Conservation (phyloP, 1,140 invertebrate genomes). For the Drosophila bocki region DNA sequence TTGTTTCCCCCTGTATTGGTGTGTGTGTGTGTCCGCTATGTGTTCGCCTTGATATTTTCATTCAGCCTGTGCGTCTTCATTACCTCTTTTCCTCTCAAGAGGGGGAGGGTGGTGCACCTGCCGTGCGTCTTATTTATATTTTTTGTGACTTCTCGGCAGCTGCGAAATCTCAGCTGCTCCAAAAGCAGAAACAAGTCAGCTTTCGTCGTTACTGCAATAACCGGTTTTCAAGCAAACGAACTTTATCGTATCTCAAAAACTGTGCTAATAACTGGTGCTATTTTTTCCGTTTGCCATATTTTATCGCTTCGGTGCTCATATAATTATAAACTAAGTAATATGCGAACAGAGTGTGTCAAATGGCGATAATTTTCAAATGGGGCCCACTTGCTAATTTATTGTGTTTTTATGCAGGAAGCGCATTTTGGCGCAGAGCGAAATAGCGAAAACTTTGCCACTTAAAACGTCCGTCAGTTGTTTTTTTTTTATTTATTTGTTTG, state of each 20-base stretch:
- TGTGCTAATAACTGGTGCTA: slow-evolving; percentile 52
- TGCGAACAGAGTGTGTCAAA: slow-evolving; percentile 7
- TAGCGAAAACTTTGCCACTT: slow-evolving; percentile 32
- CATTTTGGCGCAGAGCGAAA: slow-evolving; percentile 9
- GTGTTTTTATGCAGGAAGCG: slow-evolving; percentile 13
- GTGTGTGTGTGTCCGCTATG: slow-evolving; percentile 7
- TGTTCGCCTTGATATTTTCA: slow-evolving; percentile 24
- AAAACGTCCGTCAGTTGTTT: slow-evolving; percentile 15
- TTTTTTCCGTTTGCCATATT: slow-evolving; percentile 25
- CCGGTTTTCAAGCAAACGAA: slow-evolving; percentile 35
- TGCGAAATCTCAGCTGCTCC: slow-evolving; percentile 57
- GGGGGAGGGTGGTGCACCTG: slow-evolving; percentile 41
- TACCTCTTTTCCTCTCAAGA: slow-evolving; percentile 3
- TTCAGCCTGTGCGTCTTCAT: slow-evolving; percentile 26
- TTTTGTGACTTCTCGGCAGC: slow-evolving; percentile 30
- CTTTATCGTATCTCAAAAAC: slow-evolving; percentile 36
- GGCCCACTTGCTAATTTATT: slow-evolving; percentile 42
- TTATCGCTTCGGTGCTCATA: slow-evolving; percentile 16
- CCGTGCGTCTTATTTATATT: slow-evolving; percentile 16
- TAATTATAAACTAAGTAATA: slow-evolving; percentile 32
- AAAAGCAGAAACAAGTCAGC: slow-evolving; percentile 20
- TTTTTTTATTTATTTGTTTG: slow-evolving; percentile 23
- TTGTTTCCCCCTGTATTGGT: slow-evolving; percentile 16
- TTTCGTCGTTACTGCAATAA: slow-evolving; percentile 47
- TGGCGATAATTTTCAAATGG: slow-evolving; percentile 37